A percentile compares a stretch with the other conserved stretches of the same genome.
phyloP scores from a whole-genome alignment of 1,140 invertebrate genomes.

The Trichomalopsis sarcophagae region DNA sequence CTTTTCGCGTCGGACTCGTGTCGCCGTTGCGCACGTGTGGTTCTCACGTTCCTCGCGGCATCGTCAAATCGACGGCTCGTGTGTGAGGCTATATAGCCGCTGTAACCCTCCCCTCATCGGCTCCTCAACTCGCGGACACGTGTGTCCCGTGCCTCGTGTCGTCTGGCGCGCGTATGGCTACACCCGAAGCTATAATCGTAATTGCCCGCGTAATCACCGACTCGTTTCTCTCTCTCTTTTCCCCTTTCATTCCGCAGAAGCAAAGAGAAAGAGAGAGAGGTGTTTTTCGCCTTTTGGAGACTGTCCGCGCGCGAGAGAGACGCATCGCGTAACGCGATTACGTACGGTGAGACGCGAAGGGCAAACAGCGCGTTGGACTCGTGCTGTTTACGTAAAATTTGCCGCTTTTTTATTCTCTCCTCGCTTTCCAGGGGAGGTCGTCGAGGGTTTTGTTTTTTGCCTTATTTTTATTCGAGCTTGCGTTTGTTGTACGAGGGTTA shows the following conservation, averaged over 20 bases:
- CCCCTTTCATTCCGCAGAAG: background rate
- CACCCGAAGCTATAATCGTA: conserved; percentile 26
- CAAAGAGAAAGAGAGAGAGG: background rate
- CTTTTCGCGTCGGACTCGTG: no score
- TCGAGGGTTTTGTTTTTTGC: background rate
- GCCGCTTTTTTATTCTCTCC: background rate
- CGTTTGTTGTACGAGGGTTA: no score
- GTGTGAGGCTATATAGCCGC: background rate
- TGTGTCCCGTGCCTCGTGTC: conserved; percentile 31
- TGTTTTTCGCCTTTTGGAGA: no score
- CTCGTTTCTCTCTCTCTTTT: background rate
- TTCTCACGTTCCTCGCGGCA: background rate
- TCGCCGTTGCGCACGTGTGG: conserved; percentile 21
- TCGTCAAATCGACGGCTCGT: background rate
- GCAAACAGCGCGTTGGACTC: no score
- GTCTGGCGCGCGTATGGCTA: background rate
- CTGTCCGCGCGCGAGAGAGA: no score
- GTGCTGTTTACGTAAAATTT: no score
- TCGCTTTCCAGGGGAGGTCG: background rate
- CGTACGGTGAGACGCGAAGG: no score
- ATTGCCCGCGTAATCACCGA: background rate
- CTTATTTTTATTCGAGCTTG: no score
- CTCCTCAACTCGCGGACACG: conserved; percentile 3
- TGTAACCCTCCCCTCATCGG: background rate
- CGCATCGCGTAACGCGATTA: no score